Conservation (phyloP, 2,888 invertebrate genomes). For the Pseudanteris insignis region DNA sequence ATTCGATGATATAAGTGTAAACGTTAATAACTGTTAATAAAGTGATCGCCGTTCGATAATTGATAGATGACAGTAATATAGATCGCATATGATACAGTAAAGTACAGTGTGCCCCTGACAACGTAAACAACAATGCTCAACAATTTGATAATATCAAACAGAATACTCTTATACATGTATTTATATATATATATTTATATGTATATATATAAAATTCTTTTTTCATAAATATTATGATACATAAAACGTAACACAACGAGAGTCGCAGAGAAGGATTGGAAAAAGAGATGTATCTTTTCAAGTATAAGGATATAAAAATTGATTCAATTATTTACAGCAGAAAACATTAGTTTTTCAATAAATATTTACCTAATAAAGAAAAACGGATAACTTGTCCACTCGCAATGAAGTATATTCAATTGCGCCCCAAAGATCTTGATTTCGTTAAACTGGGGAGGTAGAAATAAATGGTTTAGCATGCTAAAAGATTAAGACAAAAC, state of each 20-base stretch:
- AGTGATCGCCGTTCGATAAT: constrained; percentile 14
- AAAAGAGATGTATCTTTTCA: constrained; percentile 8
- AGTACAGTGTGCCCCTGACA: constrained; percentile 65
- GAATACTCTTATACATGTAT: constrained; percentile 56
- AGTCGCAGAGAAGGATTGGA: constrained; percentile 8
- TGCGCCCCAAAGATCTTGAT: too few species aligned
- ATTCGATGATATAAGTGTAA: constrained; percentile 14
- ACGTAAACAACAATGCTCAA: constrained; percentile 66
- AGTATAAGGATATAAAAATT: constrained; percentile 9
- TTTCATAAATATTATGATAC: constrained; percentile 62
- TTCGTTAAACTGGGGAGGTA: too few species aligned
- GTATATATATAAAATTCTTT: constrained; percentile 48
- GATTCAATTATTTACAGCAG: constrained; percentile 22
- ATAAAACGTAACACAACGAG: constrained; percentile 62
- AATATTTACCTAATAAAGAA: constrained; percentile 8
- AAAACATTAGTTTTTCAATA: constrained; percentile 11
- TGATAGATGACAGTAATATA: constrained; percentile 14
- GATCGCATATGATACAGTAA: constrained; percentile 59
- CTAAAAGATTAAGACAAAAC: background rate
- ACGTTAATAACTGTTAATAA: constrained; percentile 11
- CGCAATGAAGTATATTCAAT: constrained; percentile 1
- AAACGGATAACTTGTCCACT: constrained; percentile 2
- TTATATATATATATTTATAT: constrained; percentile 33
- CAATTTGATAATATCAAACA: constrained; percentile 66
- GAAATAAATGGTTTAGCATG: constrained; percentile 9